A percentile compares a stretch with the other conserved stretches of the same genome.
Evolutionary conservation across 2,113 vertebrate species (phyloP).

Genomic region (Toxotes jaculatrix): DNA sequence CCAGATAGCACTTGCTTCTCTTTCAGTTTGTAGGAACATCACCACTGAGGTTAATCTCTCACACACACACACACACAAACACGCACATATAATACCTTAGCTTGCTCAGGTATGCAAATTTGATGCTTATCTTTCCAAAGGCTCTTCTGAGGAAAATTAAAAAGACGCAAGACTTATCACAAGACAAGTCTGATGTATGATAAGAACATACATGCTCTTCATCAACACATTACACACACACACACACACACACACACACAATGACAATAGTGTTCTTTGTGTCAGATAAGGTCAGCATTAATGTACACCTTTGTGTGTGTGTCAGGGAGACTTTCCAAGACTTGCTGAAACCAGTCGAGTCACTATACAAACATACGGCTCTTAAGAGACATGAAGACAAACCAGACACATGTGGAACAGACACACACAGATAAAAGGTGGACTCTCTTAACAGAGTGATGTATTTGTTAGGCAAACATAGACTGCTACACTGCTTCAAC

Average conservation of each 20-base stretch:
- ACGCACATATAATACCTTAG: neutral
- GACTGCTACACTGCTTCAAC: conserved; percentile 32
- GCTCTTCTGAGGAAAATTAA: conserved; percentile 26
- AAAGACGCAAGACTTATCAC: neutral
- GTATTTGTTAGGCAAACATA: conserved; percentile 55
- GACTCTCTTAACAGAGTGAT: conserved; percentile 15
- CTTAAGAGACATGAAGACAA: conserved; percentile 35
- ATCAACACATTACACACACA: neutral
- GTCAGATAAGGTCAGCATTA: neutral
- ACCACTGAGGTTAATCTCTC: neutral
- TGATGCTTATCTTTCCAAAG: conserved; percentile 38
- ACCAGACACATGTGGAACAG: conserved; percentile 1
- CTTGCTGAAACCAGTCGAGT: conserved; percentile 52
- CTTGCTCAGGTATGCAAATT: conserved; percentile 30
- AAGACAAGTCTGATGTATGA: too few species aligned
- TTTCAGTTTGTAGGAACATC: conserved; percentile 48
- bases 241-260: neutral
- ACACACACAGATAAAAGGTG: neutral
- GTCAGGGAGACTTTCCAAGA: conserved; percentile 31
- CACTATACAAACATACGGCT: conserved; percentile 49
- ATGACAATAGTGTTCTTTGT: conserved; percentile 20
- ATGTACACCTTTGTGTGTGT: conserved; percentile 44
- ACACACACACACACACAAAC: conserved; percentile 2
- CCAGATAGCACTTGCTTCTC: conserved; percentile 55
- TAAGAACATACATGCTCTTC: too few species aligned